A percentile compares a stretch with the other conserved stretches of the same genome.
These are phyloP conservation scores for Caenorhabditis virilis DNA, from an alignment of 2,888 invertebrate species.

Conservation along the genomic window DNA sequence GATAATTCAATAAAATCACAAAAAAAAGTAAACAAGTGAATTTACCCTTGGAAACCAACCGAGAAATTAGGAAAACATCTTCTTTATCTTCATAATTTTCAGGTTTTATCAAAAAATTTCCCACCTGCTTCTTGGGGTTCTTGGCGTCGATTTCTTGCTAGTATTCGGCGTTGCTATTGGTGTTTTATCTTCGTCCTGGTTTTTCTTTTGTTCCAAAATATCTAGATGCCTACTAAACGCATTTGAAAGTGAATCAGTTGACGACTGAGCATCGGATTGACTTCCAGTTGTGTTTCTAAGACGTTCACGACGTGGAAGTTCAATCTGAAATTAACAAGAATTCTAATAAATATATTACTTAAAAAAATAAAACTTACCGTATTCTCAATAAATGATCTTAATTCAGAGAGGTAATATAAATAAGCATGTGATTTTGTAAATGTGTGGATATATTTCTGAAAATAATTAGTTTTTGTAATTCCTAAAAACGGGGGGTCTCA, in stretches of 20 bases:
- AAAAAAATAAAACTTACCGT: slow-evolving; percentile 12
- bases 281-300: slow-evolving; percentile 2
- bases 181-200: slow-evolving; percentile 18
- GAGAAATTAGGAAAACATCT: too few relatives aligned
- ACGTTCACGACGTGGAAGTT: slow-evolving; percentile 20
- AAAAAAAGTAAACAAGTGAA: too few relatives aligned
- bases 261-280: slow-evolving; percentile 21
- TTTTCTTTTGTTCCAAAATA: slow-evolving; percentile 18
- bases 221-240: slow-evolving; percentile 28
- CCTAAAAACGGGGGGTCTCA: too few relatives aligned
- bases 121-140: slow-evolving; percentile 21
- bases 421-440: slow-evolving; percentile 19
- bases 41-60: too few relatives aligned
- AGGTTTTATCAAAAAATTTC: neutral
- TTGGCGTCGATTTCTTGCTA: slow-evolving; percentile 12
- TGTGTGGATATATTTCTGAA: slow-evolving; percentile 32
- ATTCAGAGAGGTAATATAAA: slow-evolving; percentile 23
- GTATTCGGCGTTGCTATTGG: slow-evolving; percentile 17
- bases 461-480: too few relatives aligned
- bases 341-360: neutral
- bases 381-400: slow-evolving; percentile 27
- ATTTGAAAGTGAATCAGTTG: slow-evolving; percentile 27
- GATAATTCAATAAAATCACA: too few relatives aligned
- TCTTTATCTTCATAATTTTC: too few relatives aligned
- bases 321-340: slow-evolving; percentile 7